Percentiles rank a stretch among this genome's conserved stretches.
Evolutionary conservation across 2,113 vertebrate genomes (phyloP).

Genomic region (Fukomys damarensis): DNA sequence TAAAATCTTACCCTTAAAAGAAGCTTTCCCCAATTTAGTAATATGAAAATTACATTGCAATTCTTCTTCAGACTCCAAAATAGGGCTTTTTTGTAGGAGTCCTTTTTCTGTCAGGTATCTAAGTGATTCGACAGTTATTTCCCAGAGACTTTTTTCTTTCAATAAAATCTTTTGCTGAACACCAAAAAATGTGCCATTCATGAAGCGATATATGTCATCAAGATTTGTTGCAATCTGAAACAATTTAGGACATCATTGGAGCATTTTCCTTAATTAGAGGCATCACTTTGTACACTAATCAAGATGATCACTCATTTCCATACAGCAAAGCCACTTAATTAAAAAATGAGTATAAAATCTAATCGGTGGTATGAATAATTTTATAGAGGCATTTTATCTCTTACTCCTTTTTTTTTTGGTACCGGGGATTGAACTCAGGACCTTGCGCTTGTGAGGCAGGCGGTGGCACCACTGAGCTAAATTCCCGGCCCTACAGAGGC

Average conservation of each 20-base stretch:
- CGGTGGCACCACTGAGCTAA: no score
- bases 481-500: no score
- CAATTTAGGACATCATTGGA: slow-evolving; percentile 55
- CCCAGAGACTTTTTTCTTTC: slow-evolving; percentile 87
- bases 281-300: neutral
- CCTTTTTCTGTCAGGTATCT: slow-evolving; percentile 88
- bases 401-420: no score
- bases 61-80: slow-evolving; percentile 44
- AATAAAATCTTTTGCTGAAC: slow-evolving; percentile 90
- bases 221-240: slow-evolving; percentile 89
- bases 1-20: slow-evolving; percentile 91
- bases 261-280: slow-evolving; percentile 42
- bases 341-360: slow-evolving; percentile 13
- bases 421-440: no score
- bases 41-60: slow-evolving; percentile 83
- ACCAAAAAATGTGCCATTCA: slow-evolving; percentile 90
- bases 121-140: slow-evolving; percentile 86
- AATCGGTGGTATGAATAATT: neutral
- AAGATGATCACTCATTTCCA: neutral
- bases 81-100: slow-evolving; percentile 84
- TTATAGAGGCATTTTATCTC: neutral
- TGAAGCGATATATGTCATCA: slow-evolving; percentile 88
- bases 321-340: neutral
- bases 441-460: no score
- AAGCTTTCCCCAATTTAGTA: slow-evolving; percentile 93